Evolutionary conservation across 2,888 invertebrate genomes (phyloP).

Genomic region (Morpho achilles): DNA sequence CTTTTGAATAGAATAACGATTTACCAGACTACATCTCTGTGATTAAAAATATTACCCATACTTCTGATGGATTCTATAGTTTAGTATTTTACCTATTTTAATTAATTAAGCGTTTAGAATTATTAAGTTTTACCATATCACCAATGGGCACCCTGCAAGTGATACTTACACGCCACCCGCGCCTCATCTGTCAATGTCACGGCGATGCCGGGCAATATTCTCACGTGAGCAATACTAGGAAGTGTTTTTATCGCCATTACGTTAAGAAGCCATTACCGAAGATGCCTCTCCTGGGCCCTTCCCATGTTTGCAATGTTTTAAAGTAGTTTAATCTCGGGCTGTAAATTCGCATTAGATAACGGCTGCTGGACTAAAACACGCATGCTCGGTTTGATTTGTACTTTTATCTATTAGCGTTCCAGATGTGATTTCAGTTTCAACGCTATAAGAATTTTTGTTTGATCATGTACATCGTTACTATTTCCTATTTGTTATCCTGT

Average conservation of each 20-base stretch:
- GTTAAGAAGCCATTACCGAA: constrained; percentile 58
- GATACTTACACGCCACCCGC: constrained; percentile 37
- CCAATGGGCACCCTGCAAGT: constrained; percentile 24
- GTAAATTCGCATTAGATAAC: constrained; percentile 69
- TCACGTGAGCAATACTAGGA: constrained; percentile 57
- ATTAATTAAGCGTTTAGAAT: constrained; percentile 24
- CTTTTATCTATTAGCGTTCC: constrained; percentile 38
- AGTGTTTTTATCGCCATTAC: constrained; percentile 62
- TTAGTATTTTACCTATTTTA: no score
- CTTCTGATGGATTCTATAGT: no score
- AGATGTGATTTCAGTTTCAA: constrained; percentile 24
- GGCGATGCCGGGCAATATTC: constrained; percentile 47
- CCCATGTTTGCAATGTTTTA: constrained; percentile 44
- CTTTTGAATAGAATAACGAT: no score
- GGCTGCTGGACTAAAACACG: constrained; percentile 54
- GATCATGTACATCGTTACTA: constrained; percentile 1
- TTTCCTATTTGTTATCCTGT: constrained; percentile 6
- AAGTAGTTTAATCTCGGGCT: constrained; percentile 52
- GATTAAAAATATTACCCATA: no score
- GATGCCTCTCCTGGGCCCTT: constrained; percentile 43
- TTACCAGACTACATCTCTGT: no score
- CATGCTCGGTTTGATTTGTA: constrained; percentile 57
- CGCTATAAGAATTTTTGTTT: constrained; percentile 6
- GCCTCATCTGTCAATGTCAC: constrained; percentile 60
- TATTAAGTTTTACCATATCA: constrained; percentile 22